phyloP scores from a whole-genome alignment of 1,140 invertebrate species.

The Drosophila nasuta region DNA sequence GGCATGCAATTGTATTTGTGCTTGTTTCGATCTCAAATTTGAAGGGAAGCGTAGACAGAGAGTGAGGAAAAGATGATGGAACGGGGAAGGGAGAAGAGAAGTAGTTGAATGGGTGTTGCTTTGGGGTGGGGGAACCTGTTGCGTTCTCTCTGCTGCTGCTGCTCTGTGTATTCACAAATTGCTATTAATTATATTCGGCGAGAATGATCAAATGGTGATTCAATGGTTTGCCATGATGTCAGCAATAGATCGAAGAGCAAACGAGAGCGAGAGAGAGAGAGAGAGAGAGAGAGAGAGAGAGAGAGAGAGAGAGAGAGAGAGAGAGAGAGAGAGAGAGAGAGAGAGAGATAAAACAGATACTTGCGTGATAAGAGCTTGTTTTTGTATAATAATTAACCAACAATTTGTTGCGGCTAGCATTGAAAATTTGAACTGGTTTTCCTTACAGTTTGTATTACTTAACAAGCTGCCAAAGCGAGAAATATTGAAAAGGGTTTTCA shows the following conservation, averaged over 20 bases:
- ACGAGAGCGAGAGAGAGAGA: neutral
- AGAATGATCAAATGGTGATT: conserved; percentile 62
- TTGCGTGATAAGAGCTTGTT: conserved; percentile 7
- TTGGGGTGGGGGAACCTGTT: conserved; percentile 53
- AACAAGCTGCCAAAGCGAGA: neutral
- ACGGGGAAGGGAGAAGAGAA: no score
- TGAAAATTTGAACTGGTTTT: conserved; percentile 2
- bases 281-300: neutral
- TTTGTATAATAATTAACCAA: conserved; percentile 3
- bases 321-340: neutral
- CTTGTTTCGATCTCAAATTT: conserved; percentile 11
- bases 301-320: neutral
- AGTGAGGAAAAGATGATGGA: no score
- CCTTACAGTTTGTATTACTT: neutral
- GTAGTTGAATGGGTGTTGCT: neutral
- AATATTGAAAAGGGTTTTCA: neutral
- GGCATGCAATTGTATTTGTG: conserved; percentile 14
- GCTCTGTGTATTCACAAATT: conserved; percentile 53
- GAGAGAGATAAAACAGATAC: neutral
- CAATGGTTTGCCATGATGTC: conserved; percentile 66
- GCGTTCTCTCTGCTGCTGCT: neutral
- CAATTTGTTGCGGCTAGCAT: neutral
- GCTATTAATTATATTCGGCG: conserved; percentile 67
- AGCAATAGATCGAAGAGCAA: conserved; percentile 34
- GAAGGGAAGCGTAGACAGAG: neutral